These are phyloP conservation scores for Oscheius sp. DNA, from an alignment of 1,140 invertebrate species.

Conservation along the genomic window DNA sequence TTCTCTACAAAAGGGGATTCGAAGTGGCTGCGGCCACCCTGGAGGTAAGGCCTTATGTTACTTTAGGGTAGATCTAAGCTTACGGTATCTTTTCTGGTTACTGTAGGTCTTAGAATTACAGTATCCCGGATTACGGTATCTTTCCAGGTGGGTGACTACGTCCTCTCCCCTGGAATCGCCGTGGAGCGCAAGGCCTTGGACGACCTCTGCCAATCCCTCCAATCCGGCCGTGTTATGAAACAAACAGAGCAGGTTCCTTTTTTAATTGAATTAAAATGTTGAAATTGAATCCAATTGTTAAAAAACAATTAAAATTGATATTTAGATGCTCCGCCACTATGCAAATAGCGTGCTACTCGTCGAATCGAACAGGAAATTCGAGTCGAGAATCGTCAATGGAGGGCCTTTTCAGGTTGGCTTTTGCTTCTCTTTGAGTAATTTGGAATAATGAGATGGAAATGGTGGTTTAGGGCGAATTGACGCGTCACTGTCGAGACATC, in stretches of 20 bases:
- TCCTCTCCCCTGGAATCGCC: constrained; percentile 90
- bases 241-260: constrained; percentile 72
- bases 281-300: not conserved
- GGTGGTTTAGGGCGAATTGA: constrained; percentile 50
- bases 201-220: constrained; percentile 91
- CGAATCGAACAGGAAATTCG: constrained; percentile 58
- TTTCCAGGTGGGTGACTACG: constrained; percentile 73
- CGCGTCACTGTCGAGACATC: constrained; percentile 50
- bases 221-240: constrained; percentile 88
- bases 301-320: not conserved
- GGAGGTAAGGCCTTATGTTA: constrained; percentile 71
- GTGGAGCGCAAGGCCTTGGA: constrained; percentile 94
- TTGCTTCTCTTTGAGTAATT: not conserved
- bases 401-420: constrained; percentile 29
- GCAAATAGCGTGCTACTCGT: constrained; percentile 48
- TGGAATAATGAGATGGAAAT: constrained; percentile 21
- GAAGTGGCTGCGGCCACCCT: constrained; percentile 88
- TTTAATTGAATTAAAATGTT: no score
- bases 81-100: no score
- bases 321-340: constrained; percentile 57
- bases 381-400: constrained; percentile 38
- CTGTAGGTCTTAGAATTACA: not conserved
- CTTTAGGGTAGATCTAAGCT: not conserved
- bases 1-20: constrained; percentile 87
- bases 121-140: not conserved